phyloP scores from a whole-genome alignment of 2,797 vertebrate genomes.

The Agapornis canus region DNA sequence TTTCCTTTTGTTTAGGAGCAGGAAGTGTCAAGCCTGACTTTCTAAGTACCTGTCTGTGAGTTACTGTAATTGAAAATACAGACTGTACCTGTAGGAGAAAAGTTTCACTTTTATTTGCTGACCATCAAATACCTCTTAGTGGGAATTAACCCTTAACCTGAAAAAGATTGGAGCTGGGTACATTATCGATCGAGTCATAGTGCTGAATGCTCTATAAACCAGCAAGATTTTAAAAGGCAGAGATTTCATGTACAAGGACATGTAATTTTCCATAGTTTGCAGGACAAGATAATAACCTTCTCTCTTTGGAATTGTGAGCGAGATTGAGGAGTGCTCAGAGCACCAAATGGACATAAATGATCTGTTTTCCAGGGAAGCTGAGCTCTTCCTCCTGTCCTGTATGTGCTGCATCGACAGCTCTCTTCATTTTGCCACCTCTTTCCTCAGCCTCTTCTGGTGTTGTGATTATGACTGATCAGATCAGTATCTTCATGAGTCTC shows the following conservation, averaged over 20 bases:
- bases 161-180: background rate
- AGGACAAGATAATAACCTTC: background rate
- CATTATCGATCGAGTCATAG: background rate
- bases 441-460: background rate
- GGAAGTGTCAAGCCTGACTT: background rate
- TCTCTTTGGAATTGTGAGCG: background rate
- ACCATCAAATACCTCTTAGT: background rate
- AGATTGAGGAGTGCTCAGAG: background rate
- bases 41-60: background rate
- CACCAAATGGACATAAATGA: background rate
- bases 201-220: accelerated
- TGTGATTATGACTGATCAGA: background rate
- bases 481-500: background rate
- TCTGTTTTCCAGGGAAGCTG: background rate
- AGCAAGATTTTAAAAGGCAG: background rate
- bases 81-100: background rate
- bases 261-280: background rate
- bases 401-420: accelerated
- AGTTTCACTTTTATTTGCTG: background rate
- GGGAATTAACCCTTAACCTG: background rate
- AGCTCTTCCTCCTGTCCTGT: background rate
- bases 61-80: background rate
- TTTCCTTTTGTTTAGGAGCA: background rate
- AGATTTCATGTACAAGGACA: accelerated
- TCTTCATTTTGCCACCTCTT: background rate